Conservation (phyloP, 2,797 vertebrate genomes). For the Sebastes kiyomatsui region DNA sequence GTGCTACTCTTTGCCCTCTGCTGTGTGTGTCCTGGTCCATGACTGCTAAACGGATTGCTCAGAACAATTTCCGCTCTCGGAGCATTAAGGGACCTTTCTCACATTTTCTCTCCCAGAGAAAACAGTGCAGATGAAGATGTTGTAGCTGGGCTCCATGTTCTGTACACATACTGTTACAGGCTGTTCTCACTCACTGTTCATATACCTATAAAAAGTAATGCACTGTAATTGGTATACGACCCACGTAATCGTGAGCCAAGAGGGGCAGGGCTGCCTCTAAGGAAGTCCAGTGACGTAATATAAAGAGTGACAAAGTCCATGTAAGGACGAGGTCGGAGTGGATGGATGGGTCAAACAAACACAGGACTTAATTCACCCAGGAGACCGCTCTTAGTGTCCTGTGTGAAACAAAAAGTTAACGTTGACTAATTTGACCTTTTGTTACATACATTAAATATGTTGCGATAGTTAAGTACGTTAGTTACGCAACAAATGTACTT, state of each 20-base stretch:
- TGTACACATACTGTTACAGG: neutral
- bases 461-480: no score
- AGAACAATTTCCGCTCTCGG: slow-evolving; percentile 4
- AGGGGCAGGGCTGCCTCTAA: no score
- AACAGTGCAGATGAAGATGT: neutral
- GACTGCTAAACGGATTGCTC: slow-evolving; percentile 52
- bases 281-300: no score
- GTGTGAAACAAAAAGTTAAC: no score
- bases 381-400: no score
- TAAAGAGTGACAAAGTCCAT: no score
- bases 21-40: slow-evolving; percentile 24
- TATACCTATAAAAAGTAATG: neutral
- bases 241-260: neutral
- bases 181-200: neutral
- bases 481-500: no score
- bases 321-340: no score
- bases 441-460: no score
- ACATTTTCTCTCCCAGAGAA: slow-evolving; percentile 17
- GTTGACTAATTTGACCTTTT: no score
- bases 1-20: slow-evolving; percentile 37
- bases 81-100: slow-evolving; percentile 12
- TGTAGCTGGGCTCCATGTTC: neutral
- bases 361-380: no score
- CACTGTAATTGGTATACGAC: neutral
- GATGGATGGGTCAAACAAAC: no score